Evolutionary conservation across 2,888 invertebrate genomes (phyloP), one percentile per base, ranked within the genome.

Genomic region (Synanthedon vespiformis): DNA sequence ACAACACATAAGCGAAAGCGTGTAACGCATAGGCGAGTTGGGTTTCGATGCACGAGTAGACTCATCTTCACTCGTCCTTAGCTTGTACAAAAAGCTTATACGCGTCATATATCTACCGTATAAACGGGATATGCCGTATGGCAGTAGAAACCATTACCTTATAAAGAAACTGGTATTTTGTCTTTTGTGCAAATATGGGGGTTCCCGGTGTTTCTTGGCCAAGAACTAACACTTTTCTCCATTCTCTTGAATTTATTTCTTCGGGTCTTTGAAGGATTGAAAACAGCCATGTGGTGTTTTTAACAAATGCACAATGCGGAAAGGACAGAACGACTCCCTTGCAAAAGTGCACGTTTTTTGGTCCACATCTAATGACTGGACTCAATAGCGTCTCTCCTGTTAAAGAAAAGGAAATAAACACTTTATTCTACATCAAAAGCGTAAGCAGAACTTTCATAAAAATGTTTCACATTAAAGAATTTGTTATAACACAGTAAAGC

Each of bases 101-200:
- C n/a, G n/a, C n/a, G n/a, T n/a, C n/a, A n/a, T n/a, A n/a, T n/a
- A n/a, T n/a, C n/a, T n/a, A n/a, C n/a, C n/a, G n/a, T n/a, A n/a
- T n/a, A n/a, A n/a, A n/a, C n/a, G n/a, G n/a, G n/a, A n/a, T n/a
- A n/a, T n/a, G n/a, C n/a, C n/a, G n/a, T n/a, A n/a, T n/a, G n/a
- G n/a, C n/a, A n/a, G n/a, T n/a, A n/a, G n/a, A n/a, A n/a, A n/a
- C n/a, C n/a, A n/a, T n/a, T n/a, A n/a, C n/a, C n/a, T n/a, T n/a
- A n/a, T n/a, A n/a, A n/a, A n/a, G n/a, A n/a, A n/a, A n/a, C n/a
- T n/a, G n/a, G n/a, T n/a, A n/a, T n/a, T n/a, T n/a, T n/a, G n/a
- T n/a, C n/a, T n/a, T n/a, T 89, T 99, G 98, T 51, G 95, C 95
- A 80, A 96, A 98, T 56, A 98, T 92, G 6, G 95, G 95, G n/a